phyloP scores from a whole-genome alignment of 2,797 vertebrate genomes.

The Thalassophryne amazonica region DNA sequence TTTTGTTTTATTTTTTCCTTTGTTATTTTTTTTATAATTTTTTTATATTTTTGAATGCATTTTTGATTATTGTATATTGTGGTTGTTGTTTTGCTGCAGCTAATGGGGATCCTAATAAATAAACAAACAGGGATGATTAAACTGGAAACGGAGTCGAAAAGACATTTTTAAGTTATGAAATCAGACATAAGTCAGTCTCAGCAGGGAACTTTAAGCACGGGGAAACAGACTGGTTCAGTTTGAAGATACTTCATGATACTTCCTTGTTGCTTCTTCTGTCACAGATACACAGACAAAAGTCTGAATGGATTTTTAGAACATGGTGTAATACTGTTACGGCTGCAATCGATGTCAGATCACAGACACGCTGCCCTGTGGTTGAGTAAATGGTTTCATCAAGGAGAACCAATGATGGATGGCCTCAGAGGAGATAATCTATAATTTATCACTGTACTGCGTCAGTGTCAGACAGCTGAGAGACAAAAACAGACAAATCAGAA shows the following conservation, averaged over 20 bases:
- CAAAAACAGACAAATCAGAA: conserved; percentile 9
- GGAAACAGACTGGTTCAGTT: conserved; percentile 27
- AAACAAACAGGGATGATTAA: too few relatives aligned
- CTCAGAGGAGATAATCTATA: conserved; percentile 54
- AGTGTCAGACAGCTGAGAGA: conserved; percentile 30
- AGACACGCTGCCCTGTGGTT: conserved; percentile 1
- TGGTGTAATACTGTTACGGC: conserved; percentile 8
- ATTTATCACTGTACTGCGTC: conserved; percentile 40
- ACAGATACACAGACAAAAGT: conserved; percentile 12
- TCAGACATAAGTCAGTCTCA: too few relatives aligned
- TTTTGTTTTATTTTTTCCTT: too few relatives aligned
- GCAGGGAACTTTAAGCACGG: neutral
- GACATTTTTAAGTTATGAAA: too few relatives aligned
- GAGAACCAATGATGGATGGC: conserved; percentile 56
- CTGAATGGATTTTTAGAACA: conserved; percentile 18
- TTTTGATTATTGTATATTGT: too few relatives aligned
- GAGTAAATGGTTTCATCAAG: conserved; percentile 43
- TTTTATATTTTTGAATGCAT: too few relatives aligned
- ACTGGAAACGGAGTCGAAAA: too few relatives aligned
- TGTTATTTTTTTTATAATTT: too few relatives aligned
- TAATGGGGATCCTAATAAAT: too few relatives aligned
- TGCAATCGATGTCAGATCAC: conserved; percentile 38
- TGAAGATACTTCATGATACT: conserved; percentile 8
- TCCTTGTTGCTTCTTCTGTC: conserved; percentile 18
- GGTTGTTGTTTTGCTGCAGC: too few relatives aligned